Evolutionary conservation across 2,797 vertebrate species (phyloP).

Genomic region (Fringilla coelebs): DNA sequence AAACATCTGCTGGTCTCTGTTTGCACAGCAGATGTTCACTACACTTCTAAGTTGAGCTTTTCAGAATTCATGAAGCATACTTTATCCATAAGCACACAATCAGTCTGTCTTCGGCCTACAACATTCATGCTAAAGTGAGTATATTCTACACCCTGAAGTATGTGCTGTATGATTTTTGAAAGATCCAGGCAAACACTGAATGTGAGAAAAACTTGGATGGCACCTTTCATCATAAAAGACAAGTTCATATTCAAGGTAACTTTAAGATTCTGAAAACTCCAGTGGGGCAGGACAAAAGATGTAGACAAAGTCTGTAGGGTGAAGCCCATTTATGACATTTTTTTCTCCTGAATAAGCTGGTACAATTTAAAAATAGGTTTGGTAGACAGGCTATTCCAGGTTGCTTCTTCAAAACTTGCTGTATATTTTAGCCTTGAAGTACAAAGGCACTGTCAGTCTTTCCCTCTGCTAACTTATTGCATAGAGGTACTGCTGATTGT

Average conservation of each 20-base stretch:
- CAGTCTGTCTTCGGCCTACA: background rate
- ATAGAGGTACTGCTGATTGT: background rate
- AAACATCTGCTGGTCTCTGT: slow-evolving; percentile 39
- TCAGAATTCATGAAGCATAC: background rate
- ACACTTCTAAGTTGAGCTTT: background rate
- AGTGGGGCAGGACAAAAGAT: background rate
- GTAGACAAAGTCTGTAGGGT: background rate
- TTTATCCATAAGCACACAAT: background rate
- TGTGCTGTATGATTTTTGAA: background rate
- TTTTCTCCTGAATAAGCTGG: background rate
- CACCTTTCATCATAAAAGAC: background rate
- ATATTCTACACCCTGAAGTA: background rate
- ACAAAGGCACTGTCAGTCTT: background rate
- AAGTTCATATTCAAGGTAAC: background rate
- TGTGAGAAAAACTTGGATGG: background rate
- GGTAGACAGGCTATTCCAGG: background rate
- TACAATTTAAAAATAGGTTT: background rate
- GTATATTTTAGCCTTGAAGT: background rate
- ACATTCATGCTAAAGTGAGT: background rate
- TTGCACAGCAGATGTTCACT: slow-evolving; percentile 30
- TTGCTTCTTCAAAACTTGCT: background rate
- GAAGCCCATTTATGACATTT: background rate
- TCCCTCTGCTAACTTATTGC: background rate
- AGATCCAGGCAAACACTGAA: background rate
- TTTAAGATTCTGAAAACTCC: background rate